Evolutionary conservation across 35 echinoderm and acorn worm genomes (phyloP), one percentile per base, ranked within the genome.

Genomic region (Stichopus chloronotus): DNA sequence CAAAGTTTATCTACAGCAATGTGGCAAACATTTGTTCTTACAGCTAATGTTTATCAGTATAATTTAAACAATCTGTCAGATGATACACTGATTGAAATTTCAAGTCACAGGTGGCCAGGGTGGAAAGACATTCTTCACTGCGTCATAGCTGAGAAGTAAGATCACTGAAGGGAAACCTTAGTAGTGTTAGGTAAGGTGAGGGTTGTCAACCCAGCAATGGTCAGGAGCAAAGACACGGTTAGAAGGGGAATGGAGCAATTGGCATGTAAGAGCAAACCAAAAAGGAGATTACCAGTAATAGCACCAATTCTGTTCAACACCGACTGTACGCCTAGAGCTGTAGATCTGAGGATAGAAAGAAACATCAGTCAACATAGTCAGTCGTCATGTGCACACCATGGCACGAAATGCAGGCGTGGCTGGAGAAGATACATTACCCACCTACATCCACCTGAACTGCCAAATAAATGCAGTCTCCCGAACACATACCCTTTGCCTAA

Each of bases 201-300:
- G 5, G 95, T 91, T 7, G 87, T 52, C 0, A 96, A 19, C 6
- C 97, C 97, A 43, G 95, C 97, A 56, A 98, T 24, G 16, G 89
- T 93, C 23, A 98, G 65, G 8, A 98, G 68, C 55, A 89, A 72
- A 9, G 95, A 95, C 7, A 98, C 95, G 5, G 92, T 78, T 0
- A 98, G 72, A 24, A 98, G 94, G 8, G 95, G 95, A 25, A 98
- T 68, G 14, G 97, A 78, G 59, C 97, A 98, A 84, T 98, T 52
- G 13, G 76, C 25, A 56, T 95, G 71, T 2, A 98, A 96, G 8
- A 98, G 93, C 24, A 93, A 25, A 30, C 97, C 97, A 95, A 98
- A 98, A 20, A 95, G 59, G 0, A 98, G 71, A 69, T 92, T 98
- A 24, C 93, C 92, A 12, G 80, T 11, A 53, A 98, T 98, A 17